Evolutionary conservation across 2,113 vertebrate genomes (phyloP).

Genomic region (Cettia cetti): DNA sequence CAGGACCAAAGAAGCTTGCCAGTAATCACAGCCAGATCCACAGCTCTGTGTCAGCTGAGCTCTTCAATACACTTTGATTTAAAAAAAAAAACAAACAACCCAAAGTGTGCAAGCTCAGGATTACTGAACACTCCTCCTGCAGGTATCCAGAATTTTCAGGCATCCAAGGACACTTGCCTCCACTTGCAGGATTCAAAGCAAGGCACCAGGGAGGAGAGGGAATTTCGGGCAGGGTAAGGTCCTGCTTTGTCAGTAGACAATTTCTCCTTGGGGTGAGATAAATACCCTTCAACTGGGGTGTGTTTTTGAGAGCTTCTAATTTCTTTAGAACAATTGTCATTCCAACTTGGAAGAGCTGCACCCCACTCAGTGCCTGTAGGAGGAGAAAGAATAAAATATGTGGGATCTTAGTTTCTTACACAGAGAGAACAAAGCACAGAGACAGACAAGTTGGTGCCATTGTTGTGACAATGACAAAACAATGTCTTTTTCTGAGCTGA

Average conservation of each 20-base stretch:
- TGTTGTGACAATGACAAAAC: background rate
- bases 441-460: background rate
- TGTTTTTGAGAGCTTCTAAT: background rate
- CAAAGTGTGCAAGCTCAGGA: background rate
- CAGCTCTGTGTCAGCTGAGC: background rate
- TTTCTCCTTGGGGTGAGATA: too few relatives aligned
- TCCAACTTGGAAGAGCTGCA: background rate
- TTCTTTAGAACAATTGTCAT: background rate
- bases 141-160: background rate
- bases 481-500: background rate
- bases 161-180: fast-evolving
- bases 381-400: background rate
- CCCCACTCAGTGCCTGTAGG: background rate
- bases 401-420: background rate
- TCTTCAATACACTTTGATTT: background rate
- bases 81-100: background rate
- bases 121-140: background rate
- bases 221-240: background rate
- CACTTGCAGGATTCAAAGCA: background rate
- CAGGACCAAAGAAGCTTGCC: background rate
- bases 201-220: background rate
- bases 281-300: too few relatives aligned
- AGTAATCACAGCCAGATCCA: background rate
- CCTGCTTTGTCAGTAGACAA: background rate
- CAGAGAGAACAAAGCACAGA: background rate